A percentile compares a stretch with the other conserved stretches of the same genome.
Evolutionary conservation across 2,113 vertebrate genomes (phyloP).

Genomic region (Pangasianodon gigas): DNA sequence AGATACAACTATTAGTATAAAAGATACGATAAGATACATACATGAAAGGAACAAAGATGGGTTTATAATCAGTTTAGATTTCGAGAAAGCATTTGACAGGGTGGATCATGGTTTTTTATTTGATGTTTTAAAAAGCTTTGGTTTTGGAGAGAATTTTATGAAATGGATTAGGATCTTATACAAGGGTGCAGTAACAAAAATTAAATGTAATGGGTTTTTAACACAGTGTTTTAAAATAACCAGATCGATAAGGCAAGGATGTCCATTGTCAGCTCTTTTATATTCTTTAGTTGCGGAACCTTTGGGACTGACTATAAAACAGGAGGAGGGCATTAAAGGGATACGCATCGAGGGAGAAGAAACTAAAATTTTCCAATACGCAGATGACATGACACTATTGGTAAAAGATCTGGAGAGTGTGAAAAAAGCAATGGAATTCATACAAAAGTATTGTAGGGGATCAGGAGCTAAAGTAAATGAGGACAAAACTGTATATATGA

Average conservation of each 20-base stretch:
- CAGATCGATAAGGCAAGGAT: constrained; percentile 4
- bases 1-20: too few relatives aligned
- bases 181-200: not conserved
- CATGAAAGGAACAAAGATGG: not conserved
- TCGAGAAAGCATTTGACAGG: not conserved
- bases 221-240: not conserved
- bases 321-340: not conserved
- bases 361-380: not conserved
- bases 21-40: too few relatives aligned
- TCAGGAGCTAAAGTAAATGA: not conserved
- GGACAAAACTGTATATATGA: not conserved
- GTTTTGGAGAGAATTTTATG: not conserved
- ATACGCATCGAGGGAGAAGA: too few relatives aligned
- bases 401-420: not conserved
- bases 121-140: not conserved
- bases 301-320: not conserved
- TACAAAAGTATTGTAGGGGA: not conserved
- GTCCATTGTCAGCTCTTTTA: not conserved
- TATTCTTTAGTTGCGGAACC: not conserved
- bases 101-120: not conserved
- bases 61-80: not conserved
- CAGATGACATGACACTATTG: not conserved
- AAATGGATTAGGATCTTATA: not conserved
- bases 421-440: not conserved
- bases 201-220: not conserved